Conservation (phyloP, 2,797 vertebrate genomes). For the Lithobates sylvaticus region DNA sequence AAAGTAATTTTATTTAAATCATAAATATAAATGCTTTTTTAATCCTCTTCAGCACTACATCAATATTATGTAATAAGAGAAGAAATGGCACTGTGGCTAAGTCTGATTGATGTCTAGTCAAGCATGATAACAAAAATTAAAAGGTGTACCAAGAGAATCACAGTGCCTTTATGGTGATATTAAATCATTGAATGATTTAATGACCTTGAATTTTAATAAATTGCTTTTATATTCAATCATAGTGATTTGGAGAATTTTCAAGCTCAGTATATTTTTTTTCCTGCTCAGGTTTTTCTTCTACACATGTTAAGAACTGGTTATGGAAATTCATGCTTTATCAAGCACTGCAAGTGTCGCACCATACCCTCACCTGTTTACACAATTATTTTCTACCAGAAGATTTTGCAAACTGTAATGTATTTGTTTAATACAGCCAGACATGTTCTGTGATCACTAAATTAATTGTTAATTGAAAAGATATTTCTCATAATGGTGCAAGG, state of each 20-base stretch:
- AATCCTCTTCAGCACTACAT: conserved; percentile 57
- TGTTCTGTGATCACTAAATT: neutral
- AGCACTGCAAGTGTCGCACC: neutral
- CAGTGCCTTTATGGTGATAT: conserved; percentile 52
- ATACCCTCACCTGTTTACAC: neutral
- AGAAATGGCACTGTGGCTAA: conserved; percentile 57
- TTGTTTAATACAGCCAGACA: too few species aligned
- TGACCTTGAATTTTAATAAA: conserved; percentile 63
- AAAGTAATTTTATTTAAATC: conserved; percentile 59
- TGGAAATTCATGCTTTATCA: neutral
- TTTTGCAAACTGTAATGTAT: neutral
- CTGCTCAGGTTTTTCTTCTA: neutral
- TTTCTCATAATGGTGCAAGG: too few species aligned
- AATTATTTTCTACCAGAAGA: neutral
- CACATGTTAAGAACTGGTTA: conserved; percentile 16
- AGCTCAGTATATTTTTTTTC: neutral
- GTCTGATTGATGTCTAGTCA: conserved; percentile 62
- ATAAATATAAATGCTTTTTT: conserved; percentile 58
- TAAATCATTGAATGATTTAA: conserved; percentile 62
- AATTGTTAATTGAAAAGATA: neutral
- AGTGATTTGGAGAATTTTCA: conserved; percentile 30
- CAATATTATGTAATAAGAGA: conserved; percentile 60
- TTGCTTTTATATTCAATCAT: conserved; percentile 57
- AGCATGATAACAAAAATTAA: conserved; percentile 63
- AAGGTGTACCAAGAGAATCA: conserved; percentile 62